Evolutionary conservation across 1,140 invertebrate species (phyloP).

Genomic region (Scaptomyza pallida): DNA sequence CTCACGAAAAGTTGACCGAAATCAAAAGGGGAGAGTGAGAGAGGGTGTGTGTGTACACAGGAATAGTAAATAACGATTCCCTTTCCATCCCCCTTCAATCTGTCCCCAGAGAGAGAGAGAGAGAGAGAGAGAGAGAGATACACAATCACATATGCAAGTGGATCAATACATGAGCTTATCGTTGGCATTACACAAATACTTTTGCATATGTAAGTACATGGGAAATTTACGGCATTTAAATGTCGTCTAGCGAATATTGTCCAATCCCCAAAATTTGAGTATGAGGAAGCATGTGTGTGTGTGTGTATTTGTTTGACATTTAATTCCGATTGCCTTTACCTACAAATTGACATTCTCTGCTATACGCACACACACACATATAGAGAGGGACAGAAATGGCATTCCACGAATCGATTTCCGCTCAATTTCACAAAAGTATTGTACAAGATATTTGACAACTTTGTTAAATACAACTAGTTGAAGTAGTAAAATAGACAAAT

Average conservation of each 20-base stretch:
- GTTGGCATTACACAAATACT: conserved; percentile 78
- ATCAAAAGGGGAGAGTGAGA: conserved; percentile 11
- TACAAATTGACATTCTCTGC: conserved; percentile 75
- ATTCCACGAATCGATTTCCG: conserved; percentile 31
- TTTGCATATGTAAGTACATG: conserved; percentile 62
- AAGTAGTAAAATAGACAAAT: conserved; percentile 8
- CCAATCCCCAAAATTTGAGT: neutral
- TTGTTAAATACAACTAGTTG: conserved; percentile 4
- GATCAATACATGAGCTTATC: conserved; percentile 79
- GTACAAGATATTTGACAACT: conserved; percentile 18
- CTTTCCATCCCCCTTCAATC: neutral
- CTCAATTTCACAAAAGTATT: conserved; percentile 13
- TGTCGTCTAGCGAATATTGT: conserved; percentile 44
- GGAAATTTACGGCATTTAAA: conserved; percentile 73
- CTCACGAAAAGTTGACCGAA: conserved; percentile 53
- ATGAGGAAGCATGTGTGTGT: conserved; percentile 16
- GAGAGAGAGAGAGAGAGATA: no score
- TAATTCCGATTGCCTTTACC: conserved; percentile 78
- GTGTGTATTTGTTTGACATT: conserved; percentile 66
- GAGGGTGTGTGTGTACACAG: neutral
- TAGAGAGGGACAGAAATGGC: conserved; percentile 20
- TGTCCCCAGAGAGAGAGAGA: neutral
- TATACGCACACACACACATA: conserved; percentile 40
- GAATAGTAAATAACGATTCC: conserved; percentile 20
- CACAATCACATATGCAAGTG: conserved; percentile 38